Evolutionary conservation across 2,888 invertebrate species (phyloP).

Genomic region (Tipula confusa): DNA sequence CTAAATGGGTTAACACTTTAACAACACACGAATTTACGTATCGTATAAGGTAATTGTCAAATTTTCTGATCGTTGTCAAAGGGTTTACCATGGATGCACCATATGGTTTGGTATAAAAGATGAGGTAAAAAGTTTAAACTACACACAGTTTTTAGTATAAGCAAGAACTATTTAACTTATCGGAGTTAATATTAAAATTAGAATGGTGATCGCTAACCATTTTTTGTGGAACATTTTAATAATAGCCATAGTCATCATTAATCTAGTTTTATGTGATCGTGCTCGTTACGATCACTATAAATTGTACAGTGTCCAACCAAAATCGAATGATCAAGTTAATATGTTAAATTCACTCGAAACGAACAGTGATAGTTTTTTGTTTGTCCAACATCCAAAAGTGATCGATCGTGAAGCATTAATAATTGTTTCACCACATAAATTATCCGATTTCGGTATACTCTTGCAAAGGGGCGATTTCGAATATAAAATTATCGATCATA

Average conservation of each 20-base stretch:
- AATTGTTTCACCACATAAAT: slow-evolving; percentile 31
- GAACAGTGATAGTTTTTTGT: neutral
- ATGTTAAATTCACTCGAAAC: slow-evolving; percentile 31
- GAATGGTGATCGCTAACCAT: neutral
- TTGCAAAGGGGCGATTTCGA: slow-evolving; percentile 38
- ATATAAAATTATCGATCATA: slow-evolving; percentile 42
- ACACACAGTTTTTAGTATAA: no score
- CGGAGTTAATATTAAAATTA: neutral
- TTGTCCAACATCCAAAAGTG: neutral
- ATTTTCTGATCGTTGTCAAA: neutral
- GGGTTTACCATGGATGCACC: neutral
- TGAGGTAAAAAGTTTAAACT: neutral
- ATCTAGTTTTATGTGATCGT: slow-evolving; percentile 30
- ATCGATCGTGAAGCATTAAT: neutral
- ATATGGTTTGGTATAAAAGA: neutral
- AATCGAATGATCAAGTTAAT: slow-evolving; percentile 31
- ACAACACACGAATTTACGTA: neutral
- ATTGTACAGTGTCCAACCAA: slow-evolving; percentile 27
- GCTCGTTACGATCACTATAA: slow-evolving; percentile 35
- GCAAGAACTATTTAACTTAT: no score
- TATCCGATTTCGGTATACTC: slow-evolving; percentile 36
- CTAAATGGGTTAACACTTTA: slow-evolving; percentile 8
- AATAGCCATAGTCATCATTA: neutral
- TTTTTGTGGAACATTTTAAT: neutral
- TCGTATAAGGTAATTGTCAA: neutral